phyloP scores from a whole-genome alignment of 1,140 invertebrate genomes.

The Parapsyche elsis region DNA sequence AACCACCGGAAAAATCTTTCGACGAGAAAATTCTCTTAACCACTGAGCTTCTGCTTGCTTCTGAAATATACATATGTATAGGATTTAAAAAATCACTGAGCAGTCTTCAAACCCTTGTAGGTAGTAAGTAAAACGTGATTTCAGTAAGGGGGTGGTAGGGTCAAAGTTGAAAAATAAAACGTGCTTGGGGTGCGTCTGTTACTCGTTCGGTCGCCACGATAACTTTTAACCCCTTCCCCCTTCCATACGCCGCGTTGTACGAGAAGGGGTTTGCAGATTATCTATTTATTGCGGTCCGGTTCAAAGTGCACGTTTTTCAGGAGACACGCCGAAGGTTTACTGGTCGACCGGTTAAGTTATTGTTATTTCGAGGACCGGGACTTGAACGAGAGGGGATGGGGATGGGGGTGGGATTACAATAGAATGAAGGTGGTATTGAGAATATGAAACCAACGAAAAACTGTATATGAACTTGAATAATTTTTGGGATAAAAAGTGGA shows the following conservation, averaged over 20 bases:
- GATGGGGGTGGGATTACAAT: too few relatives aligned
- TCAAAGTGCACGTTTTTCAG: slow-evolving; percentile 51
- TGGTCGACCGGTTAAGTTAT: slow-evolving; percentile 45
- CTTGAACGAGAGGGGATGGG: background rate
- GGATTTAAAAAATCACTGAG: too few relatives aligned
- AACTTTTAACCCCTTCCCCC: background rate
- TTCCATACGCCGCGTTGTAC: too few relatives aligned
- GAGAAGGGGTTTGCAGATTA: slow-evolving; percentile 47
- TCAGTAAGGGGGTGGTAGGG: too few relatives aligned
- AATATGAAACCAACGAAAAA: background rate
- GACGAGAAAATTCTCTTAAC: too few relatives aligned
- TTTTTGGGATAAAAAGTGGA: background rate
- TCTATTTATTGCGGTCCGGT: slow-evolving; percentile 51
- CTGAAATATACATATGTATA: too few relatives aligned
- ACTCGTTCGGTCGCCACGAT: background rate
- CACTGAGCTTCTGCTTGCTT: too few relatives aligned
- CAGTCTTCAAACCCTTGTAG: too few relatives aligned
- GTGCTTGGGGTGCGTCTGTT: background rate
- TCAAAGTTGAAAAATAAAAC: background rate
- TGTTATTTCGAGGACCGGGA: slow-evolving; percentile 42
- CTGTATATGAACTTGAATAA: too few relatives aligned
- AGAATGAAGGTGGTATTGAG: too few relatives aligned
- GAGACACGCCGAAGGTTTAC: slow-evolving; percentile 48
- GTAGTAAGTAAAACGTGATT: too few relatives aligned
- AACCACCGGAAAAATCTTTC: too few relatives aligned